phyloP scores from a whole-genome alignment of 2,113 vertebrate genomes.

The Gorsachius goisagi region DNA sequence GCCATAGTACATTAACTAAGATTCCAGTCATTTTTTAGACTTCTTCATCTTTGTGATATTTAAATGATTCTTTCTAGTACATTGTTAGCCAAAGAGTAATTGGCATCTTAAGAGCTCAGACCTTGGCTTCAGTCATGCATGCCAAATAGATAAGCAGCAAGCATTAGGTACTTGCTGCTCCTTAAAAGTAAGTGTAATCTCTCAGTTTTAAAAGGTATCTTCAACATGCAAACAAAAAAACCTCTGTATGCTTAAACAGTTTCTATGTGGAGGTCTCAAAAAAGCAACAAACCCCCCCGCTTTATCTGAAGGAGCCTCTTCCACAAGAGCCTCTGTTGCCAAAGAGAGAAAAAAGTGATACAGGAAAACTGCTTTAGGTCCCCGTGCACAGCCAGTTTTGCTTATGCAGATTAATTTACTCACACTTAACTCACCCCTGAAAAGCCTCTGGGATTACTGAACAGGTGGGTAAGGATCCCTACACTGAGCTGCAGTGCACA shows the following conservation, averaged over 20 bases:
- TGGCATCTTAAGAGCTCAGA: not conserved
- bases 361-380: not conserved
- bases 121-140: not conserved
- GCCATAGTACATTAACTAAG: not conserved
- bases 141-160: not conserved
- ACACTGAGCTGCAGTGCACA: not conserved
- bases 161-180: not conserved
- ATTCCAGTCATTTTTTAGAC: not conserved
- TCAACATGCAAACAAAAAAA: not conserved
- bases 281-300: fast-evolving
- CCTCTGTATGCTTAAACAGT: not conserved
- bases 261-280: not conserved
- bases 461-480: not conserved
- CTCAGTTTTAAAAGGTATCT: not conserved
- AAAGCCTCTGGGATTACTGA: not conserved
- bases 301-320: not conserved
- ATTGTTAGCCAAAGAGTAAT: not conserved
- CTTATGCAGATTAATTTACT: not conserved
- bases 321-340: not conserved
- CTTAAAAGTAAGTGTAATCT: not conserved
- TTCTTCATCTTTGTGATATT: not conserved
- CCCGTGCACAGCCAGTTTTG: not conserved
- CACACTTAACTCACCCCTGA: not conserved
- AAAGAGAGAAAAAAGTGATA: not conserved
- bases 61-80: not conserved